Evolutionary conservation across 2,888 invertebrate genomes (phyloP), one percentile per base, ranked within the genome.

Genomic region (Leptopilina drosophilae): DNA sequence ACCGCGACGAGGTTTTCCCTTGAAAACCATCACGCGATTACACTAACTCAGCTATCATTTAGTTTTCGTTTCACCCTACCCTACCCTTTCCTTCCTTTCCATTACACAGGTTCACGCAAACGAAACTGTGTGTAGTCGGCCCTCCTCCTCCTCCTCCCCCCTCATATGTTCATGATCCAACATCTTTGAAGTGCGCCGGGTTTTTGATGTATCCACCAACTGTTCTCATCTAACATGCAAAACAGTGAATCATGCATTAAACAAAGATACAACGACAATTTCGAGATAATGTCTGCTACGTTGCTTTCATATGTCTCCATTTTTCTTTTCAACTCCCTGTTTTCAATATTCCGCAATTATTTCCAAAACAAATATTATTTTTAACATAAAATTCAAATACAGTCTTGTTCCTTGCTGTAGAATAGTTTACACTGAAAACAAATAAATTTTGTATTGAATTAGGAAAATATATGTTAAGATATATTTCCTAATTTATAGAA

Each of bases 191-290:
- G 91, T 90, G 86, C 88, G 88, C 84, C 84, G 81, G 85, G 88
- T 90, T 91, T 91, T 91, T 91, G 90, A 91, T 91, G 89, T 91
- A 87, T 87, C 88, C 88, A 87, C 91, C 91, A 91, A 91, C 91
- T 91, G 91, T 91, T 91, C 89, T 85, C 86, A 79, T 81, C 85
- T 83, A 64, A 84, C 84, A 91, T 90, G 90, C 88, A 90, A 91
- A 91, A 84, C 83, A 88, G 88, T 90, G 90, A 91, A 89, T 91
- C 90, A 91, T 87, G 86, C 87, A 89, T 90, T 88, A 89, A 81
- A 76, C 33, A 69, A 49, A 80, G 67, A 78, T 82, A 78, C 65
- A 73, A 82, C 66, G 66, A n/a, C 49, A 76, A 81, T 80, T 82
- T 69, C 65, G 15, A 26, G 73, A 56, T 42, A 56, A 73, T 26